phyloP scores from a whole-genome alignment of 2,888 invertebrate genomes.

The Tanytarsus gracilentus region DNA sequence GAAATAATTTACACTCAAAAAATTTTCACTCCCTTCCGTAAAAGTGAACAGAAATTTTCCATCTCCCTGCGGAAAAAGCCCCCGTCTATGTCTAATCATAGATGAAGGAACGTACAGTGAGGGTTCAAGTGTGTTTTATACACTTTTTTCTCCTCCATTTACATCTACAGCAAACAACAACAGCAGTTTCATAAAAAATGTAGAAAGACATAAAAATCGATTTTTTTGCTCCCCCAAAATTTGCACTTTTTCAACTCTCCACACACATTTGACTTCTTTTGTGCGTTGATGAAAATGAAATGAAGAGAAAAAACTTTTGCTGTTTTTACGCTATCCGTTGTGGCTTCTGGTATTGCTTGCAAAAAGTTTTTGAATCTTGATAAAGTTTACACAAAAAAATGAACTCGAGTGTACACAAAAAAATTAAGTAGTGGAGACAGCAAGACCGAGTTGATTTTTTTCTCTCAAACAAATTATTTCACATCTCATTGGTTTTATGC shows the following conservation, averaged over 20 bases:
- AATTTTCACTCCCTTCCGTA: not conserved
- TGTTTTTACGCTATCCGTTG: constrained; percentile 1
- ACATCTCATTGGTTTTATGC: constrained; percentile 8
- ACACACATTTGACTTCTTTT: not conserved
- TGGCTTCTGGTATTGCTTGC: not conserved
- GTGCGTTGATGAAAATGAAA: not conserved
- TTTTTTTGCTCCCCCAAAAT: constrained; percentile 7
- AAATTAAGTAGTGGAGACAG: not conserved
- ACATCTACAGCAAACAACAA: constrained; percentile 27
- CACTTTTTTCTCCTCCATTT: constrained; percentile 14
- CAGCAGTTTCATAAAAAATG: constrained; percentile 27
- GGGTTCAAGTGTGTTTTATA: constrained; percentile 26
- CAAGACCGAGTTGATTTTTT: not conserved
- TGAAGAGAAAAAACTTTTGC: not conserved
- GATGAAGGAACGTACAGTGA: no score
- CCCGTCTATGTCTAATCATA: constrained; percentile 6
- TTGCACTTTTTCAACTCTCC: constrained; percentile 6
- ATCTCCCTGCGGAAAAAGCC: not conserved
- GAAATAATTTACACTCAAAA: not conserved
- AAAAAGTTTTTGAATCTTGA: no score
- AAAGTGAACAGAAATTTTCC: not conserved
- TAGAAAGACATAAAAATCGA: constrained; percentile 28
- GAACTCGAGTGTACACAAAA: not conserved
- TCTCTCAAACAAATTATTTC: not conserved
- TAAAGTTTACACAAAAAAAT: no score